phyloP scores from a whole-genome alignment of 2,797 vertebrate species.

The Myotis daubentonii region DNA sequence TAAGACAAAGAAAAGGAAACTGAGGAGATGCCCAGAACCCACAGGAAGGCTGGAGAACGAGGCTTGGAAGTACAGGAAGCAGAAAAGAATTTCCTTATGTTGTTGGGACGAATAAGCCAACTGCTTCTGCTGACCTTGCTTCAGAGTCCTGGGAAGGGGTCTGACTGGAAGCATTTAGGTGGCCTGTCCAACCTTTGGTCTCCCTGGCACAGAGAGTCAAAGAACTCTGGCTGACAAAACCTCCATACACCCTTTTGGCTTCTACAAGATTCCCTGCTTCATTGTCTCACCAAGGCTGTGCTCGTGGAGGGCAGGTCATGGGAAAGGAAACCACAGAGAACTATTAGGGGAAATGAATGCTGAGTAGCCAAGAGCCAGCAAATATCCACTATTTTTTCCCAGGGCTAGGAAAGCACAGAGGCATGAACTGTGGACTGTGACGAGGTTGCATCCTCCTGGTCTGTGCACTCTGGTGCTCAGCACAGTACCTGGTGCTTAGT shows the following conservation, averaged over 20 bases:
- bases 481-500: background rate
- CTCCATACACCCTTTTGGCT: background rate
- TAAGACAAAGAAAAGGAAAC: background rate
- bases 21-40: background rate
- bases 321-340: conserved; percentile 10
- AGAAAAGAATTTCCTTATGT: background rate
- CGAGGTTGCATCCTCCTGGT: background rate
- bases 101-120: accelerated
- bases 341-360: background rate
- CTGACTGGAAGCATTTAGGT: background rate
- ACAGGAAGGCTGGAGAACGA: background rate
- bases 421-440: too few relatives aligned
- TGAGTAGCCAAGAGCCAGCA: background rate
- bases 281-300: background rate
- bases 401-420: background rate
- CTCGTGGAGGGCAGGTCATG: background rate
- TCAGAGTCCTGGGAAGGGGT: background rate
- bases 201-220: background rate
- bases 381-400: background rate
- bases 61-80: background rate
- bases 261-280: background rate
- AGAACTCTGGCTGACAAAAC: background rate
- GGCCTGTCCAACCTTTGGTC: background rate
- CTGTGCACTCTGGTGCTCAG: background rate
- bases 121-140: background rate